These are phyloP conservation scores for Lycaena phlaeas DNA, from an alignment of 2,888 invertebrate genomes.

Conservation along the genomic window DNA sequence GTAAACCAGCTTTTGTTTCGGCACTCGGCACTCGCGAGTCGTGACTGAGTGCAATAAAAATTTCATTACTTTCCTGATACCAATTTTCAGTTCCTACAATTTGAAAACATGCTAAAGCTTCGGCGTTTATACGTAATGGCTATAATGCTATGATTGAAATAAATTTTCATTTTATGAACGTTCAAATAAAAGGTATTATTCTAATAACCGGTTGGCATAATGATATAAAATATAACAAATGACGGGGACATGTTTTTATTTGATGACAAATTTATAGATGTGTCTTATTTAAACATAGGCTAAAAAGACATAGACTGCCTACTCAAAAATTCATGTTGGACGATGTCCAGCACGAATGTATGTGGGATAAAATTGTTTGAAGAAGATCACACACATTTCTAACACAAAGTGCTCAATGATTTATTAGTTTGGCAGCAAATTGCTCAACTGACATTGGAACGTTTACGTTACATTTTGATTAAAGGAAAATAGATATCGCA, in stretches of 20 bases:
- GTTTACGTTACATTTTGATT: conserved; percentile 10
- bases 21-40: conserved; percentile 28
- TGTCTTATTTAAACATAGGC: conserved; percentile 1
- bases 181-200: background rate
- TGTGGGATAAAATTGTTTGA: conserved; percentile 18
- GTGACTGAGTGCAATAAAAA: conserved; percentile 49
- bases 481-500: background rate
- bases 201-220: background rate
- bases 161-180: background rate
- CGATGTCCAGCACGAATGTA: conserved; percentile 18
- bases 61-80: conserved; percentile 46
- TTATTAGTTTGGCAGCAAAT: conserved; percentile 18
- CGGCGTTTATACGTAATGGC: background rate
- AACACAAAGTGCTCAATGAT: conserved; percentile 15
- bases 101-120: conserved; percentile 6
- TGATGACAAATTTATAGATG: conserved; percentile 1
- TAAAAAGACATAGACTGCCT: conserved; percentile 13
- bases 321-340: conserved; percentile 14
- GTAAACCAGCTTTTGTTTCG: conserved; percentile 38
- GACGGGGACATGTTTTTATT: background rate
- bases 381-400: conserved; percentile 18
- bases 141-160: too few species aligned
- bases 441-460: conserved; percentile 11
- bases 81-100: conserved; percentile 3
- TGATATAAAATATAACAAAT: background rate